Evolutionary conservation across 1,140 invertebrate genomes (phyloP).

Genomic region (Sarcophaga peregrina): DNA sequence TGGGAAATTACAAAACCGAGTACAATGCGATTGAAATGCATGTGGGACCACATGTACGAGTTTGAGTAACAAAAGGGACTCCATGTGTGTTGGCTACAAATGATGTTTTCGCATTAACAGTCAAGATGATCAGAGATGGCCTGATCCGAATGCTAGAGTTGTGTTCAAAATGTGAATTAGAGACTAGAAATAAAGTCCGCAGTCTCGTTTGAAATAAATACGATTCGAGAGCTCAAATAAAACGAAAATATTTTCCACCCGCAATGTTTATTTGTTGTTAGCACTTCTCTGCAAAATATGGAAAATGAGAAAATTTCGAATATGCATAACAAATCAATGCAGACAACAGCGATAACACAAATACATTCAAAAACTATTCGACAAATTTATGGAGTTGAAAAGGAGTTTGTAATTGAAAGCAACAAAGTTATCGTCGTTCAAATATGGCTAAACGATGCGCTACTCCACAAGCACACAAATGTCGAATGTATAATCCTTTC

Average conservation of each 20-base stretch:
- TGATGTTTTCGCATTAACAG: constrained; percentile 34
- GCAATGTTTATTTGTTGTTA: neutral
- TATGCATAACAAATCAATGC: constrained; percentile 37
- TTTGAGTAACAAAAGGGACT: constrained; percentile 21
- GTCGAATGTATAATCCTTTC: too few relatives aligned
- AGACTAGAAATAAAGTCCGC: neutral
- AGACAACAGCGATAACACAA: constrained; percentile 10
- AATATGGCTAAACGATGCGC: neutral
- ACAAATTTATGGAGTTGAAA: constrained; percentile 24
- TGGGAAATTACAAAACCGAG: neutral
- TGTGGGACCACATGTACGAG: constrained; percentile 3
- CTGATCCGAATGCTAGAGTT: too few relatives aligned
- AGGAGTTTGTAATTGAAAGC: neutral
- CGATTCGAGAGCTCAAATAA: neutral
- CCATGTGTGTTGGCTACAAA: constrained; percentile 33
- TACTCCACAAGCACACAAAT: neutral
- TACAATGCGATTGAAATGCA: constrained; percentile 26
- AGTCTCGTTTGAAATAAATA: too few relatives aligned
- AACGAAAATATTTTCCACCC: neutral
- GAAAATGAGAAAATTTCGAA: neutral
- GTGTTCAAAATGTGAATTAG: too few relatives aligned
- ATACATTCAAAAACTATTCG: constrained; percentile 13
- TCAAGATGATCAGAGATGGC: neutral
- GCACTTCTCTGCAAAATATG: neutral
- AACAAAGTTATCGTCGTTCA: neutral